These are phyloP conservation scores for Biston betularia DNA, from an alignment of 2,888 invertebrate species.

Conservation along the genomic window DNA sequence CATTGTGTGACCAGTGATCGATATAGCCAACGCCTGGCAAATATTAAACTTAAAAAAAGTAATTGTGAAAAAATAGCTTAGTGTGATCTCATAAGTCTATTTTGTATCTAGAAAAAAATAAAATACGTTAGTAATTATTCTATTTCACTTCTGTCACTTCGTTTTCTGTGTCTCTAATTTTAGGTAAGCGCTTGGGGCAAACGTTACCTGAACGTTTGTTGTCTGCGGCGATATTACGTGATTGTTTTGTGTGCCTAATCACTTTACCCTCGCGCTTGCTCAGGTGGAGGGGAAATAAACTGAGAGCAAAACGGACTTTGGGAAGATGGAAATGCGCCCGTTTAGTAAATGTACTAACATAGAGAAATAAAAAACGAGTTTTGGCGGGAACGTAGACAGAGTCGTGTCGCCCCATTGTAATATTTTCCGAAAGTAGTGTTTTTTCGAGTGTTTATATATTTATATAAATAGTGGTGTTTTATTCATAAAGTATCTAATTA, in stretches of 20 bases:
- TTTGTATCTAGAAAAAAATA: too few species aligned
- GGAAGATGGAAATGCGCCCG: slow-evolving; percentile 12
- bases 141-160: neutral
- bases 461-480: too few species aligned
- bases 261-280: slow-evolving; percentile 25
- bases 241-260: slow-evolving; percentile 41
- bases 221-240: slow-evolving; percentile 36
- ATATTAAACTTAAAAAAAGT: too few species aligned
- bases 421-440: too few species aligned
- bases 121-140: neutral
- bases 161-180: slow-evolving; percentile 57
- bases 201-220: slow-evolving; percentile 50
- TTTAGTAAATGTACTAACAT: neutral
- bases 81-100: too few species aligned
- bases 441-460: too few species aligned
- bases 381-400: too few species aligned
- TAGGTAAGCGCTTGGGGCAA: slow-evolving; percentile 63
- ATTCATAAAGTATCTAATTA: too few species aligned
- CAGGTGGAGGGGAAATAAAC: slow-evolving; percentile 18
- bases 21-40: too few species aligned
- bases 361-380: slow-evolving; percentile 4
- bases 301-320: slow-evolving; percentile 8
- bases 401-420: too few species aligned
- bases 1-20: too few species aligned
- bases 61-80: too few species aligned